These are phyloP conservation scores for Brachyrhaphis roseni DNA, from an alignment of 2,797 vertebrate species.

Conservation along the genomic window DNA sequence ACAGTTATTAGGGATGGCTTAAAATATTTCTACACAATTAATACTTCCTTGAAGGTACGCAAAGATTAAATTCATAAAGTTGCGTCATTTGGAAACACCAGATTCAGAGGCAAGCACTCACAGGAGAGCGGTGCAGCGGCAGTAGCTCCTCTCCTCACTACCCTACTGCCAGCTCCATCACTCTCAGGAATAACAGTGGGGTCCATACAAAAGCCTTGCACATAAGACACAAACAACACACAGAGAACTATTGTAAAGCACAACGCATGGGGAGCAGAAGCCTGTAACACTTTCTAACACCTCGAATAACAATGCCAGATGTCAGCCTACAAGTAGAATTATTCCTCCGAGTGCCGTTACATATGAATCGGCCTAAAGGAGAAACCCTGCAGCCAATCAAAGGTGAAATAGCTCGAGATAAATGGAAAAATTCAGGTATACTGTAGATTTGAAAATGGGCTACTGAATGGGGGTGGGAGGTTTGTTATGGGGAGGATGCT, in stretches of 20 bases:
- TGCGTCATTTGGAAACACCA: neutral
- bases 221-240: conserved; percentile 68
- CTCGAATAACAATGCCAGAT: conserved; percentile 73
- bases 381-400: conserved; percentile 34
- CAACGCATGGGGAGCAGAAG: conserved; percentile 60
- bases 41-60: neutral
- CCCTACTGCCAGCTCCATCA: conserved; percentile 46
- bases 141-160: conserved; percentile 32
- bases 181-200: conserved; percentile 68
- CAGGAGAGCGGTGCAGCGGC: conserved; percentile 22
- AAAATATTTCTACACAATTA: neutral
- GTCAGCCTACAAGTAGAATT: conserved; percentile 66
- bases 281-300: conserved; percentile 70
- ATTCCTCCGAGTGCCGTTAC: conserved; percentile 33
- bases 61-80: neutral
- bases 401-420: conserved; percentile 15
- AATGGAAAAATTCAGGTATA: conserved; percentile 22
- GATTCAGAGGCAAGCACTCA: neutral
- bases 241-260: conserved; percentile 71
- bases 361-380: conserved; percentile 49
- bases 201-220: conserved; percentile 53
- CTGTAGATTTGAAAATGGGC: conserved; percentile 12
- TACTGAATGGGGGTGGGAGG: neutral
- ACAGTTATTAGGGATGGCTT: neutral
- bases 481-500: conserved; percentile 7